Base-by-base conservation (phyloP, 2,888 invertebrate species). In the Polydrusus tereticollis region DNA sequence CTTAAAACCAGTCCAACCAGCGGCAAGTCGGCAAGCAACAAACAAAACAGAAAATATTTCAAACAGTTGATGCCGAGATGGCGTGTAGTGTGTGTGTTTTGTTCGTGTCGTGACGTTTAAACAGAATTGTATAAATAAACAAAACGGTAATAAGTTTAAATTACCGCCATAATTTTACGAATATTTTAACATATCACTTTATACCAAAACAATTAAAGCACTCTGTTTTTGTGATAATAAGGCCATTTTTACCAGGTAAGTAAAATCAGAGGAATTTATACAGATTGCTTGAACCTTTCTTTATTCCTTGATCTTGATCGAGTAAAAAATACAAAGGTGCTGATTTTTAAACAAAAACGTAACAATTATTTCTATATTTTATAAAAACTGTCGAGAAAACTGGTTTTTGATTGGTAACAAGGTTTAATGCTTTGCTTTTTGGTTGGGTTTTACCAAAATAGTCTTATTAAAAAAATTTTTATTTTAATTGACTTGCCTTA, bases 1-100 rank as follows among this genome's bases (percentile, higher is more conserved):
- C 71, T 38, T 62, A 33, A 67, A 59, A 62, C 69, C 72, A 67
- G 63, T 63, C 47, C 63, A 47, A 63, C 50, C 63, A 63, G 47
- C 45, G 47, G 47, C 63, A n/a, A n/a, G n/a, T n/a, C n/a, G n/a
- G n/a, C n/a, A n/a, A n/a, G n/a, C n/a, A 63, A 63, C 63, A 63
- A 63, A 63, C 63, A 63, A 63, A 63, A 63, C 63, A 63, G 58
- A 58, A 63, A 63, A 63, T 63, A 69, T 59, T 52, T 62, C 43
- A 72, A 69, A 70, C 76, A 83, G 83, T 83, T 80, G 74, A 78
- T 76, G 77, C 79, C 79, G 83, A 82, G 83, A 83, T 83, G 83
- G 82, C 82, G 82, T 79, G 76, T 75, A 77, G 80, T 74, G 75
- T 76, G 80, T 74, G 78, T 66, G 62, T 75, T 41, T 63, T 38